phyloP scores from a whole-genome alignment of 2,888 invertebrate genomes.

The Microplitis deprimator region DNA sequence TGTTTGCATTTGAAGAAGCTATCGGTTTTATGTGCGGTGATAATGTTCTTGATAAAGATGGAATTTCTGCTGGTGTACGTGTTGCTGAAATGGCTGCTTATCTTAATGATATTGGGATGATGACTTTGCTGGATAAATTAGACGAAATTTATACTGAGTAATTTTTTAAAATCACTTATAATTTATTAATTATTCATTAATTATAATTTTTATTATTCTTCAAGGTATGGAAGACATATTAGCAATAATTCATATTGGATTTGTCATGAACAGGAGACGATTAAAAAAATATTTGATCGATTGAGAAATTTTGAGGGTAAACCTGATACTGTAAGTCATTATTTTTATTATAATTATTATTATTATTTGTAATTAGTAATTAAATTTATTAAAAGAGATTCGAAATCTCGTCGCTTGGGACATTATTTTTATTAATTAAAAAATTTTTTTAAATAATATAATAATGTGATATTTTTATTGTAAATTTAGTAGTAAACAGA shows the following conservation, averaged over 20 bases:
- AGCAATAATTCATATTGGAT: conserved; percentile 91
- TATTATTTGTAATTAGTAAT: conserved; percentile 11
- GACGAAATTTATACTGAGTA: conserved; percentile 82
- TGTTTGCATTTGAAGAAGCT: conserved; percentile 98
- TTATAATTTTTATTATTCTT: conserved; percentile 22
- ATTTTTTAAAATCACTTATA: conserved; percentile 50
- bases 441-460: too few species aligned
- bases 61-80: conserved; percentile 89
- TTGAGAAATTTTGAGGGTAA: conserved; percentile 82
- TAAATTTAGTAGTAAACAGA: too few species aligned
- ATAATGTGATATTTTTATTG: too few species aligned
- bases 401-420: too few species aligned
- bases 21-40: conserved; percentile 98
- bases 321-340: conserved; percentile 74
- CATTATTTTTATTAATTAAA: too few species aligned
- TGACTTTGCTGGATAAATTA: conserved; percentile 78
- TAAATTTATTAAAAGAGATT: conserved; percentile 17
- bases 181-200: conserved; percentile 6
- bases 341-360: not conserved
- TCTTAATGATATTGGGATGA: conserved; percentile 75
- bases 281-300: conserved; percentile 84
- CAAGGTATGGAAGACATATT: conserved; percentile 90
- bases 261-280: conserved; percentile 82
- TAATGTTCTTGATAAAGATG: conserved; percentile 95
- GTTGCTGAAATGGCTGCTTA: conserved; percentile 83